Evolutionary conservation across 2,888 invertebrate genomes (phyloP), one percentile per base, ranked within the genome.

Genomic region (Caenorhabditis sulstoni): DNA sequence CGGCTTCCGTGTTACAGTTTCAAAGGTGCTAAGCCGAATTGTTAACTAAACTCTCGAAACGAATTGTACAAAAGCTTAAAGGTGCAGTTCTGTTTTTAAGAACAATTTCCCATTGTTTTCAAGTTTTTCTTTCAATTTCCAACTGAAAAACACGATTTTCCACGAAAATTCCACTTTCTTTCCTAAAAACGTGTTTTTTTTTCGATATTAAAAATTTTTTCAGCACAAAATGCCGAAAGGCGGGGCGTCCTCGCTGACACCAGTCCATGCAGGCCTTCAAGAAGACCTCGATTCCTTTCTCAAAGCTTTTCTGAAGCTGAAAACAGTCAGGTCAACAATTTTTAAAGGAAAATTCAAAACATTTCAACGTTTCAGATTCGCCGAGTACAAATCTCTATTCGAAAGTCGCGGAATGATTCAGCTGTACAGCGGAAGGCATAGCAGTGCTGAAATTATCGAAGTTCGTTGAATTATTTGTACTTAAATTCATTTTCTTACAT

Each of bases 201-300:
- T n/a, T n/a, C n/a, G n/a, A 11, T 14, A 5, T n/a, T 12, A 7
- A 22, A 20, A 16, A 41, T 37, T 37, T 8, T 37, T 5, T 37
- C n/a, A n/a, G n/a, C 45, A n/a, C n/a, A 45, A 65, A 58, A 79
- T 73, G 79, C 77, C 77, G 35, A 77, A 77, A 44, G 77, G 77
- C 22, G 77, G 77, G 5, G 70, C 65, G 3, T 77, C 70, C 0
- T 65, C 65, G 3, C 39, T 77, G 9, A 53, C 61, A 0, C 77
- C 77, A 9, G 77, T 77, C 14, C 49, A 59, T 18, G 77, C 77
- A 7, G 77, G 77, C 22, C 45, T 77, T 16, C 65, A 45, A 12
- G 65, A 77, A 20, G 77, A 77, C 61, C 61, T 77, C 3, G 53
- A 71, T 20, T 7, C 18, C 0, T 71, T 77, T 47, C 29, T 71